Base-by-base conservation (phyloP, 2,888 invertebrate genomes). In the Drosophila borborema region DNA sequence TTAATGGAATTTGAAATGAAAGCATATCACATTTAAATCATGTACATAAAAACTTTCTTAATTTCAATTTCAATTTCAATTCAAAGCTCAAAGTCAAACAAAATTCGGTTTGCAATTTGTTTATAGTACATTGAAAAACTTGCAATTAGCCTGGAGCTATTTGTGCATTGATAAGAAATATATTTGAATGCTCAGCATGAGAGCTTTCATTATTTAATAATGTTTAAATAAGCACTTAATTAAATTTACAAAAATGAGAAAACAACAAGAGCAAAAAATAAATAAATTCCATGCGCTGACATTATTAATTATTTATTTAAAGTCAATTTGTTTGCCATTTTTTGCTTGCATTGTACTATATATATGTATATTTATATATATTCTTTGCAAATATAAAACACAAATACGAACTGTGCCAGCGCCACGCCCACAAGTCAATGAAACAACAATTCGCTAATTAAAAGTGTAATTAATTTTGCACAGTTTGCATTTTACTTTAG, bases 231-330 rank as follows among this genome's bases (percentile, higher is more conserved):
- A 28, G 45, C 40, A 76, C 59, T 69, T 77, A 73, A 76, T 77
- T 77, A 70, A 79, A 72, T 75, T 54, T 64, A 67, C 59, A 53
- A 67, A 63, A 46, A 23, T 31, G 20, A 56, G 14, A 38, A 66
- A 69, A 34, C 0, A 10, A 6, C 1, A 8, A 23, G 10, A 36
- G 14, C 8, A 18, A 31, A 46, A 34, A 49, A 31, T n/a, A 31
- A 49, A 49, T 49, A 49, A 18, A 49, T 49, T 49, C 10, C 56
- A 59, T 45, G 14, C 59, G 34, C 18, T 55, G 28, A 38, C 69
- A 62, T 67, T 58, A 72, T 83, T 82, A 74, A 82, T 81, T 84
- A 72, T 84, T 79, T 74, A 77, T 79, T 81, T 64, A 69, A 73
- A 20, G 45, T 20, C 53, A 41, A 41, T 73, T 64, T 72, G 64